Evolutionary conservation across 53 echinoderm and acorn worm species (phyloP).

Genomic region (Antedon mediterranea): DNA sequence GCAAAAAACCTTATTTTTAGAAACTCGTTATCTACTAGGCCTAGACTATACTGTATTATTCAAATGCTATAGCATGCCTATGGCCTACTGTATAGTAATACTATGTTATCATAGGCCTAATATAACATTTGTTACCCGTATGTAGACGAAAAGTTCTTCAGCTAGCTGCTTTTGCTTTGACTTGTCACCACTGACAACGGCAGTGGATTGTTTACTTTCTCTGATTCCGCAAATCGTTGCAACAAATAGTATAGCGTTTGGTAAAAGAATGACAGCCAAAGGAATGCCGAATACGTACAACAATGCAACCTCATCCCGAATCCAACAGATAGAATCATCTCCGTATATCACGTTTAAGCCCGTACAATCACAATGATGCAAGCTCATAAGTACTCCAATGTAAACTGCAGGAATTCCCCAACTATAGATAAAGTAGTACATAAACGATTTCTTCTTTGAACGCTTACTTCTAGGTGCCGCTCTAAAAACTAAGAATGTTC

Average conservation of each 20-base stretch:
- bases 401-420: slow-evolving; percentile 6
- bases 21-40: no score
- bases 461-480: not conserved
- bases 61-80: no score
- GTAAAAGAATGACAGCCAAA: not conserved
- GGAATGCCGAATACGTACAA: not conserved
- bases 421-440: not conserved
- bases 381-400: not conserved
- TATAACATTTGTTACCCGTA: no score
- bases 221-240: not conserved
- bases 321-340: not conserved
- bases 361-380: not conserved
- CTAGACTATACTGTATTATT: no score
- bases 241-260: not conserved
- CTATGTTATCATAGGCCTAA: no score
- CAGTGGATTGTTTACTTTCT: not conserved
- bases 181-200: not conserved
- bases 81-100: no score
- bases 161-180: not conserved
- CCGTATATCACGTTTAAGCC: not conserved
- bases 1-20: no score
- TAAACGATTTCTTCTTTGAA: not conserved
- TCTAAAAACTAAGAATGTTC: not conserved
- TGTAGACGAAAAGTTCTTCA: not conserved
- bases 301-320: not conserved